These are phyloP conservation scores for Eurypyga helias DNA, from an alignment of 2,113 vertebrate species.

Conservation along the genomic window DNA sequence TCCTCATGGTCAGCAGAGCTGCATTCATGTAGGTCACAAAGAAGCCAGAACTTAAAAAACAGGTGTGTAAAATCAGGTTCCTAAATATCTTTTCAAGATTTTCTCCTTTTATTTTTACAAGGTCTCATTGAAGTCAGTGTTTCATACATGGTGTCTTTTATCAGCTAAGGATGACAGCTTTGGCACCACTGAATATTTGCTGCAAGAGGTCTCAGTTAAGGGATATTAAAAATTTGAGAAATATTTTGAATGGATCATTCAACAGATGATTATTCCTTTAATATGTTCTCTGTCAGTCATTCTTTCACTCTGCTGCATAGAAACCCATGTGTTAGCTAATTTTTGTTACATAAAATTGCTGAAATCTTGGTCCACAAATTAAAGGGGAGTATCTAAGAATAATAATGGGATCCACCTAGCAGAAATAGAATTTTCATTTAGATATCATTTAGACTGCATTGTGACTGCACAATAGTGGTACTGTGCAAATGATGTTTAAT, in stretches of 20 bases:
- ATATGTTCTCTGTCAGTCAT: not conserved
- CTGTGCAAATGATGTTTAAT: not conserved
- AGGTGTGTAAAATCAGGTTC: not conserved
- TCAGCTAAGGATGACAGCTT: not conserved
- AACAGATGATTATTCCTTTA: not conserved
- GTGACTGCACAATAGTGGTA: not conserved
- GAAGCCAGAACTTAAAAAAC: not conserved
- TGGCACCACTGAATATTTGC: not conserved
- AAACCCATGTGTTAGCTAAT: not conserved
- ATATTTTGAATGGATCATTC: not conserved
- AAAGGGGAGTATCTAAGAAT: not conserved
- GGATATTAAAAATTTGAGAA: not conserved
- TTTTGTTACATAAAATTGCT: not conserved
- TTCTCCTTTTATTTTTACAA: not conserved
- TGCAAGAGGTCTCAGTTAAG: not conserved
- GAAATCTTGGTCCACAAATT: not conserved
- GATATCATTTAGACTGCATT: not conserved
- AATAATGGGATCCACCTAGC: not conserved
- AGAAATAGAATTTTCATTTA: not conserved
- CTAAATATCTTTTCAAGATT: not conserved
- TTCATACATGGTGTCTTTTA: not conserved
- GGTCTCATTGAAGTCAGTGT: not conserved
- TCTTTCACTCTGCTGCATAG: not conserved
- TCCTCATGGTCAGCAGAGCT: not conserved
- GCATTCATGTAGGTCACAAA: not conserved